A percentile compares a stretch with the other conserved stretches of the same genome.
phyloP scores from a whole-genome alignment of 2,797 vertebrate species.

The Pyrrhura leucotis region DNA sequence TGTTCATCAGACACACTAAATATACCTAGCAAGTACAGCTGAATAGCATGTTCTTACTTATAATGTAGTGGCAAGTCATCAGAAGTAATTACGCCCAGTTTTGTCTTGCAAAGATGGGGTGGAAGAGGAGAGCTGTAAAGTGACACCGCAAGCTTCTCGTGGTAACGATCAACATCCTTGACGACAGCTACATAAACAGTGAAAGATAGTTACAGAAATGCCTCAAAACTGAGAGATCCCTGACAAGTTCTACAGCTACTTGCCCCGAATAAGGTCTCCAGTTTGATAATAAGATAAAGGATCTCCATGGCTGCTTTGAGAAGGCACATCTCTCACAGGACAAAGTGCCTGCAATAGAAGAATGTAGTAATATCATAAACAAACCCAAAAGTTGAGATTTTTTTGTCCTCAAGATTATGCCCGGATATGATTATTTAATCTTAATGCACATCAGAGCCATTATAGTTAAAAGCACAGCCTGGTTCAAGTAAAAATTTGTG shows the following conservation, averaged over 20 bases:
- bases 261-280: slow-evolving; percentile 93
- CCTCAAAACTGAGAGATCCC: background rate
- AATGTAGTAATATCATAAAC: background rate
- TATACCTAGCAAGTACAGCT: background rate
- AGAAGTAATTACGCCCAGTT: slow-evolving; percentile 88
- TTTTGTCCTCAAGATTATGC: background rate
- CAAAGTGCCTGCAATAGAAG: slow-evolving; percentile 85
- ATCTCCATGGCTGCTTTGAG: slow-evolving; percentile 93
- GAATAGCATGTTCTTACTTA: slow-evolving; percentile 75
- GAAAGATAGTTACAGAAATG: background rate
- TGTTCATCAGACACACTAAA: background rate
- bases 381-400: background rate
- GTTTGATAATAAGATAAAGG: slow-evolving; percentile 94
- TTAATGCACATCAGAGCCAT: fast-evolving
- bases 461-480: background rate
- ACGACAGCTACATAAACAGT: slow-evolving; percentile 82
- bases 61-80: slow-evolving; percentile 94
- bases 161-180: slow-evolving; percentile 95
- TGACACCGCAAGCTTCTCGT: slow-evolving; percentile 92
- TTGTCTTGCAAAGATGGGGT: slow-evolving; percentile 79
- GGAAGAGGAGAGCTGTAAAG: slow-evolving; percentile 87
- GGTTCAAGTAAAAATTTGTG: background rate
- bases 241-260: background rate
- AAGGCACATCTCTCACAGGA: slow-evolving; percentile 92
- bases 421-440: background rate